phyloP scores from a whole-genome alignment of 2,797 vertebrate species.

The Stomatorhinus walkeri region DNA sequence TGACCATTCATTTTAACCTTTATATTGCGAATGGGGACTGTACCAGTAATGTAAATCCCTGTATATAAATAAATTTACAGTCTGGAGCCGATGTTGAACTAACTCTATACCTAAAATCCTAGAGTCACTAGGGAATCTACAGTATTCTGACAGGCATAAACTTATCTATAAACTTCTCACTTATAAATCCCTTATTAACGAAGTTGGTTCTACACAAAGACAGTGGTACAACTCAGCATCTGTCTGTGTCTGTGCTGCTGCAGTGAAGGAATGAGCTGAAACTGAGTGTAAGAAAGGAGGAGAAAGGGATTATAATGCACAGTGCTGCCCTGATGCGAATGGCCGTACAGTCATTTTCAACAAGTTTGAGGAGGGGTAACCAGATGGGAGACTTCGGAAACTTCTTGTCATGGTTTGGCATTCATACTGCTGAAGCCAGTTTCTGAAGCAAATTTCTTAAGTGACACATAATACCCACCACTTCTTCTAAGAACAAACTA shows the following conservation, averaged over 20 bases:
- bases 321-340: neutral
- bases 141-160: slow-evolving; percentile 17
- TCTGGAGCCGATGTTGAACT: neutral
- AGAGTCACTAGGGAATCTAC: neutral
- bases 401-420: neutral
- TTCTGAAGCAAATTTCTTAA: neutral
- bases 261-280: neutral
- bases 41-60: neutral
- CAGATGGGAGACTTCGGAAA: neutral
- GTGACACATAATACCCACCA: neutral
- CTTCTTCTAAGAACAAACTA: neutral
- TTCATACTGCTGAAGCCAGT: neutral
- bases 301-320: neutral
- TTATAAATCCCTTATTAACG: neutral
- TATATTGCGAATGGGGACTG: neutral
- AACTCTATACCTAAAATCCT: neutral
- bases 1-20: neutral
- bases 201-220: neutral
- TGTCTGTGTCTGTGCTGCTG: neutral
- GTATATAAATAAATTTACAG: neutral
- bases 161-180: neutral
- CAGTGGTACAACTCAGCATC: neutral
- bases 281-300: neutral
- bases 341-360: too few relatives aligned
- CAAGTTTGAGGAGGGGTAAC: neutral